Percentiles rank a stretch among this genome's conserved stretches.
Evolutionary conservation across 2,888 invertebrate genomes (phyloP).

Genomic region (Listrodromus nycthemerus): DNA sequence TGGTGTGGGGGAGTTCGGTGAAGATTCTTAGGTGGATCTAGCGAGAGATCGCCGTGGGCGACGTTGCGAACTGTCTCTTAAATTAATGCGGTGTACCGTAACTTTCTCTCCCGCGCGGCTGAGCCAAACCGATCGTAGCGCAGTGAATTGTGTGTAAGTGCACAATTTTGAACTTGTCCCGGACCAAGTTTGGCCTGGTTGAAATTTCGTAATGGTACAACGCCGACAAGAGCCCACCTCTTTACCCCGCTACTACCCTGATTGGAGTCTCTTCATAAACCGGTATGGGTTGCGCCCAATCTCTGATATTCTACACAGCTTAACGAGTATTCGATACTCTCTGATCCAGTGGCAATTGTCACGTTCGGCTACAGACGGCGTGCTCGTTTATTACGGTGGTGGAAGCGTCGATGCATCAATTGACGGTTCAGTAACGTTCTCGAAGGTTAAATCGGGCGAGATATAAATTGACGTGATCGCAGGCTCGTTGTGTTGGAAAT

Average conservation of each 20-base stretch:
- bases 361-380: background rate
- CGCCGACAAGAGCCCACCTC: background rate
- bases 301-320: constrained; percentile 25
- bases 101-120: background rate
- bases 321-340: constrained; percentile 15
- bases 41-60: constrained; percentile 54
- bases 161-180: constrained; percentile 22
- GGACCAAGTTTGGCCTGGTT: constrained; percentile 13
- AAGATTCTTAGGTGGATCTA: constrained; percentile 60
- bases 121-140: constrained; percentile 4
- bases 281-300: background rate
- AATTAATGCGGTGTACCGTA: constrained; percentile 76
- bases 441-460: constrained; percentile 1
- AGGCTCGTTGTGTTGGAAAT: background rate
- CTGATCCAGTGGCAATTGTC: constrained; percentile 10
- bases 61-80: constrained; percentile 76
- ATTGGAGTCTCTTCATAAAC: background rate
- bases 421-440: constrained; percentile 5
- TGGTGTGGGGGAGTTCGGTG: constrained; percentile 28
- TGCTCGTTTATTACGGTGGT: background rate
- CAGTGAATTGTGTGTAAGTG: constrained; percentile 27
- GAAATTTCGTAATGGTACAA: constrained; percentile 32
- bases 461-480: background rate
- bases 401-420: background rate
- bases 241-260: background rate